These are phyloP conservation scores for Artibeus jamaicensis DNA, from an alignment of 2,797 vertebrate genomes.

Conservation along the genomic window DNA sequence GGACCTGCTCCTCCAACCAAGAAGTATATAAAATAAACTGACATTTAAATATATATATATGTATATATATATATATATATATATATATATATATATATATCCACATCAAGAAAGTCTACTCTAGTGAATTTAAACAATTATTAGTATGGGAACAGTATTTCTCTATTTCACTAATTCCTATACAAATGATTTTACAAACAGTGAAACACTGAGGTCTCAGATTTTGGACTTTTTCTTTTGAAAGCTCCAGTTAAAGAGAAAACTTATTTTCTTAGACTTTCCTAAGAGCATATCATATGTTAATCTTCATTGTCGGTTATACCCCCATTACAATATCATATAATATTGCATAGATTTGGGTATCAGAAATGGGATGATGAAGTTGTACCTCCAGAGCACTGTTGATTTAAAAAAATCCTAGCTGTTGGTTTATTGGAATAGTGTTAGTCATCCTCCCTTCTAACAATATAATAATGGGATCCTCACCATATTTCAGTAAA, in stretches of 20 bases:
- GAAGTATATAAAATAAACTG: neutral
- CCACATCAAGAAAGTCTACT: neutral
- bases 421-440: neutral
- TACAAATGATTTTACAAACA: neutral
- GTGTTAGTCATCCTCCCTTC: neutral
- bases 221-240: neutral
- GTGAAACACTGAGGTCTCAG: neutral
- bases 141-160: neutral
- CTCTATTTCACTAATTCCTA: neutral
- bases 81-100: neutral
- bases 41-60: neutral
- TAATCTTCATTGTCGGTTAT: neutral
- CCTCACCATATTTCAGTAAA: constrained; percentile 32
- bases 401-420: neutral
- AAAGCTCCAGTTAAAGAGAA: neutral
- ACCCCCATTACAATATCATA: neutral
- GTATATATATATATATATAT: neutral
- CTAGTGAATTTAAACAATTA: constrained; percentile 5
- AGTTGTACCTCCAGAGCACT: constrained; percentile 25
- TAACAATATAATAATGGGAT: neutral
- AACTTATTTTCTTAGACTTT: neutral
- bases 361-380: neutral
- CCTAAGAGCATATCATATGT: neutral
- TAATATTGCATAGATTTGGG: neutral
- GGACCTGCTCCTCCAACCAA: neutral